Conservation (phyloP, 2,888 invertebrate species). For the Drosophila prolongata region DNA sequence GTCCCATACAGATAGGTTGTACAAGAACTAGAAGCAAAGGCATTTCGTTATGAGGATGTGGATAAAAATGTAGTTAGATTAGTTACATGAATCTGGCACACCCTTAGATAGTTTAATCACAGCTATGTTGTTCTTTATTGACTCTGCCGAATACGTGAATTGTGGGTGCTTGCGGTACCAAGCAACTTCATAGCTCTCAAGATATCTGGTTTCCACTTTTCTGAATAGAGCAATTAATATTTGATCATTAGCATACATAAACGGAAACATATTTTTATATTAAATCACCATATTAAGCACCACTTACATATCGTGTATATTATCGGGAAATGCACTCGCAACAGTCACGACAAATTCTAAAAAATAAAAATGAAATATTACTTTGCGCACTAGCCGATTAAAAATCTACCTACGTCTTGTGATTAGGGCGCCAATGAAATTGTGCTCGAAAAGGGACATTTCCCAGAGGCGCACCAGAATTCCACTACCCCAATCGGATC, state of each 20-base stretch:
- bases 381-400: not conserved
- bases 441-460: not conserved
- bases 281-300: no score
- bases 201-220: not conserved
- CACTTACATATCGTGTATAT: not conserved
- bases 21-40: not conserved
- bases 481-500: not conserved
- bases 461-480: not conserved
- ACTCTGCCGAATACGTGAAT: not conserved
- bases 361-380: no score
- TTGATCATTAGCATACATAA: no score
- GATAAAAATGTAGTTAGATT: not conserved
- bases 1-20: not conserved
- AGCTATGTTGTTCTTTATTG: constrained; percentile 2
- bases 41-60: not conserved
- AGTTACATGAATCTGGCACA: not conserved
- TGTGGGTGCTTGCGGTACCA: not conserved
- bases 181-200: not conserved
- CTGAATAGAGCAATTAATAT: not conserved
- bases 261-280: no score
- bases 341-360: constrained; percentile 5
- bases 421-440: not conserved
- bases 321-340: not conserved
- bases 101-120: not conserved
- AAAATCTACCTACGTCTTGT: not conserved